Conservation (phyloP, 2,888 invertebrate species). For the Boloria euphrosyne region DNA sequence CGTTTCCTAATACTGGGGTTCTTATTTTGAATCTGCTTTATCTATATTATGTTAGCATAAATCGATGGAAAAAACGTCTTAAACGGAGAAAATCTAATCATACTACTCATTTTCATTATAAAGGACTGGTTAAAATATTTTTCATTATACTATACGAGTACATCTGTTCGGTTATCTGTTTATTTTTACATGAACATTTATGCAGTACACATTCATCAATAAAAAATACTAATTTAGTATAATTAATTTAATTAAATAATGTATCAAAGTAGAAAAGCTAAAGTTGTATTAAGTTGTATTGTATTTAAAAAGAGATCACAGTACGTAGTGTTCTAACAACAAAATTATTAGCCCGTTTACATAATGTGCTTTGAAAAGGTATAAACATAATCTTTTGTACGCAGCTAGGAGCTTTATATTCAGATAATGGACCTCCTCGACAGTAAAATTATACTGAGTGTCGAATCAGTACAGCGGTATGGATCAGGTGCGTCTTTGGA, state of each 20-base stretch:
- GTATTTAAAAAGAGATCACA: neutral
- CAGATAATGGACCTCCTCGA: conserved; percentile 38
- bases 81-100: too few species aligned
- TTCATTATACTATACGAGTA: too few species aligned
- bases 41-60: conserved; percentile 13
- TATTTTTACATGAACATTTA: neutral
- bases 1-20: conserved; percentile 26
- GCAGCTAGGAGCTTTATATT: conserved; percentile 31
- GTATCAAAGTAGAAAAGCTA: too few species aligned
- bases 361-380: conserved; percentile 35
- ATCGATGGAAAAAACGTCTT: too few species aligned
- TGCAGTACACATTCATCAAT: too few species aligned
- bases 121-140: too few species aligned
- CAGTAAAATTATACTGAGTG: conserved; percentile 45
- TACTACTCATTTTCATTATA: too few species aligned
- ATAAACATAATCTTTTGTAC: conserved; percentile 32
- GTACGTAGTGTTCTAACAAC: conserved; percentile 6
- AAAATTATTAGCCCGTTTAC: conserved; percentile 35
- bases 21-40: conserved; percentile 38
- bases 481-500: conserved; percentile 18
- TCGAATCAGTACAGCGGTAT: conserved; percentile 26
- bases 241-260: too few species aligned
- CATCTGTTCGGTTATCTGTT: too few species aligned
- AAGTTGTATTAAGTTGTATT: neutral
- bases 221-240: too few species aligned